Base-by-base conservation (phyloP, 1,140 invertebrate genomes). In the Drosophila albomicans region DNA sequence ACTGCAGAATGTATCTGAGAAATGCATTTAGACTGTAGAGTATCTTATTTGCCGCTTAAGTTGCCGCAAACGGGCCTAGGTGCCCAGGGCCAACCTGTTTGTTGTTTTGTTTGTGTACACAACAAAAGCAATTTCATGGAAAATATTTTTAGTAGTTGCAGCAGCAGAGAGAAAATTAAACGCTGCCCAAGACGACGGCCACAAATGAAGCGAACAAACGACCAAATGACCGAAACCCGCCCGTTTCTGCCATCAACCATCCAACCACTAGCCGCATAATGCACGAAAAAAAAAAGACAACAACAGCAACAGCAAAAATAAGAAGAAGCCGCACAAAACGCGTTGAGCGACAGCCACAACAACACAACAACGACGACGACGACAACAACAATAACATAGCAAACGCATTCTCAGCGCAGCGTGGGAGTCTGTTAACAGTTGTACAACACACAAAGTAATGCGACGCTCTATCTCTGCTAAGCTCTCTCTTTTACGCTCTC, bases 371-470 rank as follows among this genome's bases (percentile, higher is more conserved):
- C 78, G 38, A 48, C 62, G 62, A 58, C 49, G 70, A 57, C 65
- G 38, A 32, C 51, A 45, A 57, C 73, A 43, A 61, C 63, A 58
- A 62, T 51, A 32, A 43, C 41, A 43, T 43, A 43, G 10, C 63
- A 61, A 30, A 62, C 58, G 66, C 72, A 71, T 65, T 72, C 54
- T 71, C 59, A 88, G 77, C 69, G 58, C 72, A 87, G 84, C 84
- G 84, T 88, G 84, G 84, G 84, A 88, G 84, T 88, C 82, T 88
- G 85, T 89, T 88, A 88, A 88, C 84, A 87, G 84, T 80, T 87
- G 82, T 88, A 86, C 82, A 84, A 78, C 46, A 76, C 66, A 38
- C 32, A 35, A 75, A 75, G 46, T 61, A 38, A 28, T 32, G 56
- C 54, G 32, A 61, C 8, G 13, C 32, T 49, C 64, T 69, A 51